Evolutionary conservation across 1,140 invertebrate species (phyloP), one percentile per base, ranked within the genome.

Genomic region (Dreissena polymorpha): DNA sequence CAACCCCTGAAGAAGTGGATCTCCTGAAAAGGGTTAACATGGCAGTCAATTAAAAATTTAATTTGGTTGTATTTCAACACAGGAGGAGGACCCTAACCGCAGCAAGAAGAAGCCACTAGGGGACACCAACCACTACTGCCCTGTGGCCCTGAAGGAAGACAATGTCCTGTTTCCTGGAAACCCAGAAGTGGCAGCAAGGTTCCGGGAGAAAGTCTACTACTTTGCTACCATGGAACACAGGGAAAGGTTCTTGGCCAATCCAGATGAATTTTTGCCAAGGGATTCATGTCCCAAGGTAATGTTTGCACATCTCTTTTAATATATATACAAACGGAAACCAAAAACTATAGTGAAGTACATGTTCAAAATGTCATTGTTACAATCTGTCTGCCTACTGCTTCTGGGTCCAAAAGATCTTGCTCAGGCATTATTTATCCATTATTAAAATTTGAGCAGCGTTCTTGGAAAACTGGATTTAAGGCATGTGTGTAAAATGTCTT

Each of bases 51-150:
- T 39, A 39, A 39, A 39, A 39, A 5, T 39, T 2, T 2, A 2
- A 39, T 2, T 39, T 39, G 39, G 39, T 8, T 39, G 39, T 39
- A 39, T 39, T 39, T 39, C 39, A 39, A 2, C 39, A 10, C 68
- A 93, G 89, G 90, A 92, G 70, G 92, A 93, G 84, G 92, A 93
- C 78, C 87, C 90, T 5, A 92, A 90, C 67, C 85, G 90, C 29
- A 90, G 85, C 60, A 88, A 89, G 55, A 93, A 93, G 85, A 93
- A 91, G 79, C 88, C 86, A 8, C 81, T 93, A 1, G 93, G 93
- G 68, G 92, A 93, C 63, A 89, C 88, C 1, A 92, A 90, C 71
- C 88, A 92, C 77, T 93, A 92, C 86, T 93, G 92, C 87, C 92
- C 93, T 21, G 93, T 93, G 5, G 77, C 86, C 39, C 85, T 93